Evolutionary conservation across 1,140 invertebrate species (phyloP).

Genomic region (Apis florea): DNA sequence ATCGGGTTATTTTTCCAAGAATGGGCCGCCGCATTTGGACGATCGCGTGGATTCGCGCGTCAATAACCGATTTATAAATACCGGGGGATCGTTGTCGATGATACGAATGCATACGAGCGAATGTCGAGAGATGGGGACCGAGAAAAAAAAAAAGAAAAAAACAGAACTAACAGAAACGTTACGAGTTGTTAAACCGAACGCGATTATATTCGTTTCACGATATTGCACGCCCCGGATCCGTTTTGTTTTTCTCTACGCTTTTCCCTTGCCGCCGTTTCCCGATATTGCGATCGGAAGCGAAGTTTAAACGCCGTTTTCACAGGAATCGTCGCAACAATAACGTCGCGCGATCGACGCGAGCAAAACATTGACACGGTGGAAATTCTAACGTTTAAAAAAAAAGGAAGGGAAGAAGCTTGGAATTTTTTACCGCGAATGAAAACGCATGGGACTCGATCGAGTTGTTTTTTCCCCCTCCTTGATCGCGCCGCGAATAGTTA

Average conservation of each 20-base stretch:
- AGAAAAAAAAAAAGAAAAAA: not conserved
- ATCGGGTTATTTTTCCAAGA: slow-evolving; percentile 56
- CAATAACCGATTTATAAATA: slow-evolving; percentile 60
- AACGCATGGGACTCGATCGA: too few species aligned
- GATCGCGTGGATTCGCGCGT: slow-evolving; percentile 36
- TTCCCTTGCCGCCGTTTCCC: not conserved
- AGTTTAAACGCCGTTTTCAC: slow-evolving; percentile 32
- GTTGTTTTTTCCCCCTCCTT: too few species aligned
- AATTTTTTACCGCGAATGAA: too few species aligned
- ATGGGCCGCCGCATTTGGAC: slow-evolving; percentile 35
- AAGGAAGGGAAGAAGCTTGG: too few species aligned
- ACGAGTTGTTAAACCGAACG: slow-evolving; percentile 33
- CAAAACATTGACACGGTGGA: slow-evolving; percentile 19
- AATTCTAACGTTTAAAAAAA: not conserved
- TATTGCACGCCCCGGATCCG: slow-evolving; percentile 11
- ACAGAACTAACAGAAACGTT: slow-evolving; percentile 8
- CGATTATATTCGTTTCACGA: slow-evolving; percentile 45
- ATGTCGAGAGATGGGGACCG: not conserved
- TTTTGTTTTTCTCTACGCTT: slow-evolving; percentile 5
- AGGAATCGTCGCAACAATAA: slow-evolving; percentile 28
- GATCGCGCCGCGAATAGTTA: too few species aligned
- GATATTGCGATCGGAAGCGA: slow-evolving; percentile 27
- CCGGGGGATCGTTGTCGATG: not conserved
- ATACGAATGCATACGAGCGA: not conserved
- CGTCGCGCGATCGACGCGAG: slow-evolving; percentile 7